Percentiles rank a stretch among this genome's conserved stretches.
Conservation (phyloP, 2,113 vertebrate genomes). For the Fukomys damarensis region DNA sequence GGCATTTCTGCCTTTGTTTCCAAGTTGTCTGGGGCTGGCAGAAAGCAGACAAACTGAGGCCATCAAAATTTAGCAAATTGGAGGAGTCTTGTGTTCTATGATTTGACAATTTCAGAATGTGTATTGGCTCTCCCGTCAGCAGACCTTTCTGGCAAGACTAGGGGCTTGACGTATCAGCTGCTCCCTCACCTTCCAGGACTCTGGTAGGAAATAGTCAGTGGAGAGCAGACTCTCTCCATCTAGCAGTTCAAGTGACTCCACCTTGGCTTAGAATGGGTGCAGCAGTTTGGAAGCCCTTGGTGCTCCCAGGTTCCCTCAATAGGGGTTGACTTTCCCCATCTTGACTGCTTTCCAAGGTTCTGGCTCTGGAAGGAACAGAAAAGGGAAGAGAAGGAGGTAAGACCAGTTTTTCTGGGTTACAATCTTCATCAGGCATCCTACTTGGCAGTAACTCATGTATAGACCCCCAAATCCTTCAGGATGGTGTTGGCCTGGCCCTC, state of each 20-base stretch:
- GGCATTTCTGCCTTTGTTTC: constrained; percentile 28
- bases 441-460: not conserved
- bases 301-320: not conserved
- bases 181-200: not conserved
- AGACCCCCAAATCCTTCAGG: not conserved
- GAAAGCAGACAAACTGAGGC: constrained; percentile 28
- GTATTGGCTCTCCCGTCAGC: not conserved
- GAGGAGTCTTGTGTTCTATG: constrained; percentile 10
- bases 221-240: not conserved
- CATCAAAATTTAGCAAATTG: constrained; percentile 43
- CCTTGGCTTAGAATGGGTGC: not conserved
- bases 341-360: not conserved
- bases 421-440: not conserved
- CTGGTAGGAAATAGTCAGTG: not conserved
- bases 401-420: not conserved
- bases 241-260: not conserved
- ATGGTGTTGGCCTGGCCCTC: not conserved
- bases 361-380: not conserved
- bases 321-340: not conserved
- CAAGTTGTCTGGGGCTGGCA: constrained; percentile 3
- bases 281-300: not conserved
- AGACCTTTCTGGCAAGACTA: not conserved
- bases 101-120: not conserved
- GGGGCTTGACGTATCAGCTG: not conserved
- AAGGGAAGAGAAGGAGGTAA: not conserved